Percentiles rank a stretch among this genome's conserved stretches.
These are phyloP conservation scores for Petrocephalus zakoni DNA, from an alignment of 2,113 vertebrate genomes.

Conservation along the genomic window DNA sequence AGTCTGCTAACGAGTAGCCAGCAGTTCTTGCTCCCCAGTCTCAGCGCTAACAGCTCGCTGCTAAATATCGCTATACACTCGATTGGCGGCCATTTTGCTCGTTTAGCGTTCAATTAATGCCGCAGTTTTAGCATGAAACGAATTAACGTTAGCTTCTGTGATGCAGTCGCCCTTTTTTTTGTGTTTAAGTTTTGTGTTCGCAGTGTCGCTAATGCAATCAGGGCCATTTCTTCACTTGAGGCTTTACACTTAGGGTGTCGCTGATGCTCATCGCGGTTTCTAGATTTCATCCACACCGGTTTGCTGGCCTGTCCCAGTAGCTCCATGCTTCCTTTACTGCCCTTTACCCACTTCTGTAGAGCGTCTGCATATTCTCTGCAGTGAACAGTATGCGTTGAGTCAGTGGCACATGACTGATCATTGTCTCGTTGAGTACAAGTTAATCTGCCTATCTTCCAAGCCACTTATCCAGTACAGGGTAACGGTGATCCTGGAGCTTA, in stretches of 20 bases:
- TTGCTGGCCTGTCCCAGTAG: neutral
- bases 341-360: neutral
- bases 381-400: neutral
- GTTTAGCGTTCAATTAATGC: neutral
- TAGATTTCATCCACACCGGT: neutral
- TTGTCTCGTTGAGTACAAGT: neutral
- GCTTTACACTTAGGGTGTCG: neutral
- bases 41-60: neutral
- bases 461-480: neutral
- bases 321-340: neutral
- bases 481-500: neutral
- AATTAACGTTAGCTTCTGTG: neutral
- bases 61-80: neutral
- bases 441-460: neutral
- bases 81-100: neutral
- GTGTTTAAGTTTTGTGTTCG: neutral
- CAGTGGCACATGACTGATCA: neutral
- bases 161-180: neutral
- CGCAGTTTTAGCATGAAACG: neutral
- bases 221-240: neutral
- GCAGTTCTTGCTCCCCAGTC: slow-evolving; percentile 21
- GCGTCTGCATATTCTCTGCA: neutral
- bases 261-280: neutral
- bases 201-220: neutral
- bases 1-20: slow-evolving; percentile 53